Percentiles rank a stretch among this genome's conserved stretches.
phyloP scores from a whole-genome alignment of 2,113 vertebrate species.

The Pygoscelis antarcticus region DNA sequence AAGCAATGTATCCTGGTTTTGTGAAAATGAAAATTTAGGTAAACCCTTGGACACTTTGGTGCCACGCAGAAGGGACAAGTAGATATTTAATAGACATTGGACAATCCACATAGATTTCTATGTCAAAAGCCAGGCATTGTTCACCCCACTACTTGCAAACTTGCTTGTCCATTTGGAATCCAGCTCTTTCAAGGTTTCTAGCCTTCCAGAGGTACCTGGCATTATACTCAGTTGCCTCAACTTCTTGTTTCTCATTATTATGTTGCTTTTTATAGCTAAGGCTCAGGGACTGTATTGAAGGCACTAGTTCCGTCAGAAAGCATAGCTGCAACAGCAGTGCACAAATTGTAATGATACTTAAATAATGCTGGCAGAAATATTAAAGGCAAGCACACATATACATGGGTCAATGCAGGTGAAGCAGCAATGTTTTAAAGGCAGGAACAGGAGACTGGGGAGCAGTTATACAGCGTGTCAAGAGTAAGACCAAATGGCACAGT shows the following conservation, averaged over 20 bases:
- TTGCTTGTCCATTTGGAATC: neutral
- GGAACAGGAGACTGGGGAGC: neutral
- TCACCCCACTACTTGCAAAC: neutral
- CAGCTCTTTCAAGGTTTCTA: neutral
- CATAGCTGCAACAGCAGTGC: neutral
- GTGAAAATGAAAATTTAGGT: neutral
- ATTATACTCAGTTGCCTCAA: neutral
- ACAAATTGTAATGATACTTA: neutral
- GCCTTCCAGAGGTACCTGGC: neutral
- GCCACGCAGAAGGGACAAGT: neutral
- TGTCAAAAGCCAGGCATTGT: neutral
- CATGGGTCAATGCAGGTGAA: rapidly evolving
- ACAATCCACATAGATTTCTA: neutral
- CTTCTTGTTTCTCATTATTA: neutral
- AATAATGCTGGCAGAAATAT: neutral
- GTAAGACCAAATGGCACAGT: neutral
- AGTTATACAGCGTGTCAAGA: neutral
- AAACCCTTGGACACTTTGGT: neutral
- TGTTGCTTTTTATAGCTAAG: neutral
- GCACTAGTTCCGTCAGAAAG: neutral
- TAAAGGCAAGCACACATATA: neutral
- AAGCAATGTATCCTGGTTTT: neutral
- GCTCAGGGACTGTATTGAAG: neutral
- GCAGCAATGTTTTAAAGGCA: neutral
- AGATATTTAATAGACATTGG: neutral